These are phyloP conservation scores for Bombus impatiens DNA, from an alignment of 1,140 invertebrate species.

Conservation along the genomic window DNA sequence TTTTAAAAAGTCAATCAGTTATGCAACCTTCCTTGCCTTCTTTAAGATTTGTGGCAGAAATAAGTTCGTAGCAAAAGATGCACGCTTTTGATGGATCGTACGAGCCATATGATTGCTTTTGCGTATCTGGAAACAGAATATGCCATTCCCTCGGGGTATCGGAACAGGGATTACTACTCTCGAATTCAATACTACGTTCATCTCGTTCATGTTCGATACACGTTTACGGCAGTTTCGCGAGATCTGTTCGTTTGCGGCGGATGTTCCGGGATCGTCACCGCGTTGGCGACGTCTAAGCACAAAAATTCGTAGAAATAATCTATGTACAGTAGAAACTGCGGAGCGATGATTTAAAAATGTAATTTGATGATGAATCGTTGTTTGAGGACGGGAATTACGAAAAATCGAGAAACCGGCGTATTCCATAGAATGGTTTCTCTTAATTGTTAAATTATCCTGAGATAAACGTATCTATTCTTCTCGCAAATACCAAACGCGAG, in stretches of 20 bases:
- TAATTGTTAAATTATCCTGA: not conserved
- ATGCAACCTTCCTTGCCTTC: too few species aligned
- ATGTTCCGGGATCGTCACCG: not conserved
- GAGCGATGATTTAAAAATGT: not conserved
- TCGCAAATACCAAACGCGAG: not conserved
- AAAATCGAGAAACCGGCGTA: not conserved
- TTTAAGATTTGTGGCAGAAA: not conserved
- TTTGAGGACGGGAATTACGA: not conserved
- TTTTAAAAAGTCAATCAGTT: not conserved
- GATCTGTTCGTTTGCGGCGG: not conserved
- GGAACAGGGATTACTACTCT: conserved; percentile 31
- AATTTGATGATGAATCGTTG: not conserved
- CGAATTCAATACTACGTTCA: not conserved
- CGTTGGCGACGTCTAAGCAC: not conserved
- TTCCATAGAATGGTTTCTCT: not conserved
- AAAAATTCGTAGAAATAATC: not conserved
- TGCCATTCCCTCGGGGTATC: not conserved
- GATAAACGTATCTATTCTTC: not conserved
- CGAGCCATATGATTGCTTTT: conserved; percentile 24
- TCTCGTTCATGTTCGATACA: not conserved
- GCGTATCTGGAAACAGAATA: conserved; percentile 28
- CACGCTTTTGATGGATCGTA: conserved; percentile 12
- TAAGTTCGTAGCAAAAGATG: not conserved
- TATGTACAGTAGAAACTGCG: not conserved
- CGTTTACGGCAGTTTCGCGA: not conserved